Base-by-base conservation (phyloP, 2,797 vertebrate species). In the Coregonus ussuriensis region DNA sequence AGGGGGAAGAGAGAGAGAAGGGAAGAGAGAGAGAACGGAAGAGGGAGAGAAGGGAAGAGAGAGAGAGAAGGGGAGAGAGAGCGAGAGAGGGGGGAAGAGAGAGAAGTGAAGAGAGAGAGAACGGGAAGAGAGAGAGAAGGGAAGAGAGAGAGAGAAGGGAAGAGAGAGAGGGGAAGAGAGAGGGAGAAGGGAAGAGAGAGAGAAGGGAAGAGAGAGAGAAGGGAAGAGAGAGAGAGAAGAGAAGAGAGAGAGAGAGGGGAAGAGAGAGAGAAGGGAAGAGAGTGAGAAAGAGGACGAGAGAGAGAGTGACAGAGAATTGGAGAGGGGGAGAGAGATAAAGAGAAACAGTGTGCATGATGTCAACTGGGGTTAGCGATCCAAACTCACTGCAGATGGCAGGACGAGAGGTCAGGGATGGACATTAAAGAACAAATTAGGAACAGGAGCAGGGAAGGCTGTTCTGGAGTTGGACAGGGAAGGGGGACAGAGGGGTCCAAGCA, bases 351-450 rank as follows among this genome's bases (percentile, higher is more conserved):
- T 75, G 78, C 63, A 4, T 79, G 80, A 85, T 84, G 88, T 88
- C 86, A 89, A 81, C 79, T 62, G 7, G 77, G 80, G 75, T 82
- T 41, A 81, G 79, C 18, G 15, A 81, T 76, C 71, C 51, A 77
- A 90, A 93, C 83, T 66, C 82, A 74, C 77, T 82, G 80, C 89
- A 91, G 88, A 89, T 87, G 91, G 83, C 6, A 52, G 83, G 79
- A 89, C 76, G 78, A 81, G 83, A 88, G 89, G 86, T 92, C 89
- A 91, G 79, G 70, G 79, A 87, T 85, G 81, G 82, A 92, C 92
- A 92, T 91, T 84, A 87, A 88, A 87, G 87, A 87, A 89, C 89
- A 89, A 89, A 90, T 89, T 91, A 84, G 82, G 86, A 91, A 78
- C 91, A 92, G 88, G 82, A 87, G 87, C 81, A 77, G 74, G 76